A percentile compares a stretch with the other conserved stretches of the same genome.
Conservation (phyloP, 2,113 vertebrate genomes). For the Oncorhynchus nerka region DNA sequence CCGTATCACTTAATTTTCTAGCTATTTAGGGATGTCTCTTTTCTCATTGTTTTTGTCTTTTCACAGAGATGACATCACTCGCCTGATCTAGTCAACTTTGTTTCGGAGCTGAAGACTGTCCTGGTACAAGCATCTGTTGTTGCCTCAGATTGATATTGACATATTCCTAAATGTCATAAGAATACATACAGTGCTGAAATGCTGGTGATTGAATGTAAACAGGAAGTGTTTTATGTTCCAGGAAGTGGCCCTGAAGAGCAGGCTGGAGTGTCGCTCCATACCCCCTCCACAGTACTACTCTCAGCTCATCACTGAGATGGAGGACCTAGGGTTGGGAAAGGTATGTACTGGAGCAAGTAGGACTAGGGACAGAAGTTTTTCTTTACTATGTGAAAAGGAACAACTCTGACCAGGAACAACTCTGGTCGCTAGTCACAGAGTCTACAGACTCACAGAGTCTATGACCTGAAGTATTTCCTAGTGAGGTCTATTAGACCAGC, state of each 20-base stretch:
- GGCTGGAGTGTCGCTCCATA: constrained; percentile 64
- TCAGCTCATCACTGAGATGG: constrained; percentile 86
- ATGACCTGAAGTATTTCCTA: not conserved
- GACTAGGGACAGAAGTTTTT: too few relatives aligned
- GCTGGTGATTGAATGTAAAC: not conserved
- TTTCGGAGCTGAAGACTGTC: constrained; percentile 91
- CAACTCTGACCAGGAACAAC: not conserved
- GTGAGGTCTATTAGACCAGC: not conserved
- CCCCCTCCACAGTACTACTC: constrained; percentile 86
- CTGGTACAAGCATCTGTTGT: constrained; percentile 76
- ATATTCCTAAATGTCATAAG: not conserved
- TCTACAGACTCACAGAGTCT: too few relatives aligned
- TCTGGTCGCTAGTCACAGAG: not conserved
- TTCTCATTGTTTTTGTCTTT: constrained; percentile 44
- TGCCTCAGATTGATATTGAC: constrained; percentile 1
- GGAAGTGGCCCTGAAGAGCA: constrained; percentile 87
- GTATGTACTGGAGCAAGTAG: constrained; percentile 69
- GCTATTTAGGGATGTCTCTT: constrained; percentile 40
- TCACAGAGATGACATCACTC: constrained; percentile 86
- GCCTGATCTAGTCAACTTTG: constrained; percentile 82
- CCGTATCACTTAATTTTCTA: constrained; percentile 53
- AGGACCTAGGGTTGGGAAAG: constrained; percentile 89
- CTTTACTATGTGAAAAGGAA: too few relatives aligned
- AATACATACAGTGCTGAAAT: not conserved
- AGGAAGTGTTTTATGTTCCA: constrained; percentile 56